Percentiles rank a stretch among this genome's conserved stretches.
Conservation (phyloP, 2,888 invertebrate genomes). For the Chrysotoxum bicinctum region DNA sequence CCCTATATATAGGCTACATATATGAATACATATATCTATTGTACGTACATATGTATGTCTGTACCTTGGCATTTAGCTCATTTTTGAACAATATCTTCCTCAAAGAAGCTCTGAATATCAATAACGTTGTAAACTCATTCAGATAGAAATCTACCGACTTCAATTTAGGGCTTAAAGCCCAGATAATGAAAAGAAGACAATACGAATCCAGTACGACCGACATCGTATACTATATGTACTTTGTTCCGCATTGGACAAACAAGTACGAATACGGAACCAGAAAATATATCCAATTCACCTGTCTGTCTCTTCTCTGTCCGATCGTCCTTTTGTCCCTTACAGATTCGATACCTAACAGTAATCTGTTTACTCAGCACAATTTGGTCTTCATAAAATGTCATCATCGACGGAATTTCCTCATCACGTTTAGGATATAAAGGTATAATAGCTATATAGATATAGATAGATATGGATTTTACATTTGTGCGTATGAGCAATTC, state of each 20-base stretch:
- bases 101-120: background rate
- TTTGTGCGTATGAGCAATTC: constrained; percentile 29
- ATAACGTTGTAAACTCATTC: constrained; percentile 47
- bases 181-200: background rate
- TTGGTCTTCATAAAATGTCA: constrained; percentile 41
- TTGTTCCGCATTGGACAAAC: background rate
- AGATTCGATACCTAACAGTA: constrained; percentile 16
- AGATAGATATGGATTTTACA: constrained; percentile 19
- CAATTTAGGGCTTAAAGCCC: constrained; percentile 21
- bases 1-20: too few species aligned
- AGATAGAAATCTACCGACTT: constrained; percentile 57
- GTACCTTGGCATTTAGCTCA: background rate
- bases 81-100: background rate
- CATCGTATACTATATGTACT: background rate
- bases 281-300: constrained; percentile 59
- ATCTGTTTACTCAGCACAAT: constrained; percentile 38
- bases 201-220: background rate
- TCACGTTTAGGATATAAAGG: constrained; percentile 12
- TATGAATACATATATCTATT: too few species aligned
- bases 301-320: constrained; percentile 25
- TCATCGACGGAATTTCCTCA: constrained; percentile 49
- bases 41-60: too few species aligned
- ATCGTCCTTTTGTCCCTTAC: constrained; percentile 21
- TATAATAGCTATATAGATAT: background rate
- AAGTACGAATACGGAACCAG: constrained; percentile 8